Base-by-base conservation (phyloP, 2,888 invertebrate species). In the Pseudeuparius sepicola region DNA sequence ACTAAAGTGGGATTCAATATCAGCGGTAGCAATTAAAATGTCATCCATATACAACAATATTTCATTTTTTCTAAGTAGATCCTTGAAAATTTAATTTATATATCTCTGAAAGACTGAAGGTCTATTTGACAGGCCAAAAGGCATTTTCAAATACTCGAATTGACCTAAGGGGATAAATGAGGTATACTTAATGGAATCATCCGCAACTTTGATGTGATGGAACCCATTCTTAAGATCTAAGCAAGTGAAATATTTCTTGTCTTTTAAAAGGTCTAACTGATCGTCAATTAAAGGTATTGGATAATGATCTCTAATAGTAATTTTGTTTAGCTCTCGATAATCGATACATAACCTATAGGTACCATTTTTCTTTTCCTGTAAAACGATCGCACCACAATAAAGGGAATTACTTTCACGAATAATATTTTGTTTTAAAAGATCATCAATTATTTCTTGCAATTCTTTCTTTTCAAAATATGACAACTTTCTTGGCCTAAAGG, bases 81-180 rank as follows among this genome's bases (percentile, higher is more conserved):
- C 26, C 13, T 29, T 34, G 17, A 51, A 50, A 31, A 46, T 42
- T 20, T 36, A 30, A 31, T 43, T 35, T 25, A 48, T 32, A 40
- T 28, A 49, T 17, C 47, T 15, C 13, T 16, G 14, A 37, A 51
- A 49, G 6, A 36, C 36, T 5, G 39, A 15, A 5, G 53, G 50
- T 17, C 43, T 43, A 32, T 47, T 49, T 10, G 31, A 39, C 9
- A 52, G 37, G 1, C 54, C 55, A 40, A 54, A 50, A 3, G 50
- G 53, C 49, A 53, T 52, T 35, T 41, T 42, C 10, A 41, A 15
- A 41, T 43, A 56, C 39, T 55, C 52, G 32, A 28, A 55, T 29
- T 55, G 53, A 1, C 52, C 52, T 5, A 45, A 48, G 2, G 49
- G 51, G 4, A 50, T 40, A 42, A 57, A 57, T 2, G 53, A 46